Evolutionary conservation across 2,797 vertebrate genomes (phyloP).

Genomic region (Paguma larvata): DNA sequence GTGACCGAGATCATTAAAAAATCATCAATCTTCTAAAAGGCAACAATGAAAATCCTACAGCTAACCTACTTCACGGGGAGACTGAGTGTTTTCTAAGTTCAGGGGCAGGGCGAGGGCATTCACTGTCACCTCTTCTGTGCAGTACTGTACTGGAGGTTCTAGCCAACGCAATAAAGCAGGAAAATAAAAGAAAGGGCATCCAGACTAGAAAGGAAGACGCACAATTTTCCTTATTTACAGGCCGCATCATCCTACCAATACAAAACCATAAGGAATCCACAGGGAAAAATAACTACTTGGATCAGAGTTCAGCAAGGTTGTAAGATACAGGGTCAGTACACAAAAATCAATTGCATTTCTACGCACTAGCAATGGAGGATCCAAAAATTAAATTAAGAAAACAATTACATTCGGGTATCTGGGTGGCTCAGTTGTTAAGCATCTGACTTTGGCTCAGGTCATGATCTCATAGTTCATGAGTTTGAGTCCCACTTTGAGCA

Average conservation of each 20-base stretch:
- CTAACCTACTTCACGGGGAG: neutral
- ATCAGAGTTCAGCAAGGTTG: neutral
- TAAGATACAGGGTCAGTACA: neutral
- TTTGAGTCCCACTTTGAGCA: no score
- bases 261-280: neutral
- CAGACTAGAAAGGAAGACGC: neutral
- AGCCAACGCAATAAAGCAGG: neutral
- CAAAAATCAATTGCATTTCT: constrained; percentile 17
- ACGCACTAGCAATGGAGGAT: neutral
- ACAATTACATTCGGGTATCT: neutral
- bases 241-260: neutral
- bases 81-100: neutral
- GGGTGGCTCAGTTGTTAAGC: no score
- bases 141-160: neutral
- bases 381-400: constrained; percentile 1
- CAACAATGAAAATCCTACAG: neutral
- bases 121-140: neutral
- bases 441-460: no score
- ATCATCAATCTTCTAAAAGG: neutral
- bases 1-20: neutral
- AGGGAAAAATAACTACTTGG: neutral
- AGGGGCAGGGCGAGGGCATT: neutral
- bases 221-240: constrained; percentile 1
- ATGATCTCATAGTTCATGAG: no score
- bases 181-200: neutral